Percentiles rank a stretch among this genome's conserved stretches.
phyloP scores from a whole-genome alignment of 2,888 invertebrate species.

The Luperina nickerlii region DNA sequence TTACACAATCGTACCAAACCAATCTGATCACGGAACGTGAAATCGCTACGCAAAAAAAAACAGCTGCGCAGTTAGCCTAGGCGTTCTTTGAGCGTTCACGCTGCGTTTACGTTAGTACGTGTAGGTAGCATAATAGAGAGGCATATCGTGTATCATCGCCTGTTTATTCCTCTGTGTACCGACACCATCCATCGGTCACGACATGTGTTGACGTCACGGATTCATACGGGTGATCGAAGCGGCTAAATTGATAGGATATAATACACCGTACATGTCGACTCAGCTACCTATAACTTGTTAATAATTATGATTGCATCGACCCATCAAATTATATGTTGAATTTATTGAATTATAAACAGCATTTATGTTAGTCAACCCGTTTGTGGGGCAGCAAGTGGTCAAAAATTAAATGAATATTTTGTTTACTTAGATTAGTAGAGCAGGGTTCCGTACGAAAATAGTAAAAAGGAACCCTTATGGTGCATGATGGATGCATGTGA shows the following conservation, averaged over 20 bases:
- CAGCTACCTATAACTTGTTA: not conserved
- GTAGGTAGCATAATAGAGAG: not conserved
- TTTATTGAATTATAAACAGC: constrained; percentile 13
- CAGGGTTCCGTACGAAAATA: not conserved
- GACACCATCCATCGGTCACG: not conserved
- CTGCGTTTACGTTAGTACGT: not conserved
- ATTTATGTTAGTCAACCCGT: not conserved
- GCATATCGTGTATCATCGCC: not conserved
- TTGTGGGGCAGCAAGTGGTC: not conserved
- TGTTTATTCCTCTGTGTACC: not conserved
- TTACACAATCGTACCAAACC: not conserved
- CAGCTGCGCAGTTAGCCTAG: not conserved
- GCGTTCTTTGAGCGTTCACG: not conserved
- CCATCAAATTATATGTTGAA: not conserved
- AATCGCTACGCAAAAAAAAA: not conserved
- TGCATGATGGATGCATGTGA: not conserved
- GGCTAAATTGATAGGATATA: too few relatives aligned
- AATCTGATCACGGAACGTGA: not conserved
- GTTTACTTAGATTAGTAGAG: not conserved
- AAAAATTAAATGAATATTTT: constrained; percentile 8
- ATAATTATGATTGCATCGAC: not conserved
- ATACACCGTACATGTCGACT: not conserved
- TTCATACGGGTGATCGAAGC: too few relatives aligned
- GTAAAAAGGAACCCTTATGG: not conserved
- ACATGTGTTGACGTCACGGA: too few relatives aligned